Base-by-base conservation (phyloP, 2,797 vertebrate species). In the Hyperoplus immaculatus region DNA sequence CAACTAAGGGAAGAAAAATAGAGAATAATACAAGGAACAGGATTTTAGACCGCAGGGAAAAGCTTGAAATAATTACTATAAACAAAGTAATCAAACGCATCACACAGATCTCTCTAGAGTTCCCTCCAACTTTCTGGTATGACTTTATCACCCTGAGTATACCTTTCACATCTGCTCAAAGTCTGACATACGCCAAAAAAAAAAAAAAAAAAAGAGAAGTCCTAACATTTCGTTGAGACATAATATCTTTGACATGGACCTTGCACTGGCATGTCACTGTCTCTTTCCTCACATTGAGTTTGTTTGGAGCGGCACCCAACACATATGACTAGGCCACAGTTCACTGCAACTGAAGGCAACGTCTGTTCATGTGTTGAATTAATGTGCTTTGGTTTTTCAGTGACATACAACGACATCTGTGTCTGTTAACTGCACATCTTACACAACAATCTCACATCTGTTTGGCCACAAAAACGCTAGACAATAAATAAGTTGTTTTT, bases 371-470 rank as follows among this genome's bases (percentile, higher is more conserved):
- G 72, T 64, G 79, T 75, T 87, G 65, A 68, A 65, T 82, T 54
- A 82, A 84, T 77, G 70, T 74, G 73, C 84, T 90, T 92, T 85
- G 83, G 83, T 88, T 88, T 29, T 89, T 83, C 50, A 69, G 51
- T 55, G 55, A 72, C n/a, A 66, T 66, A 56, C 3, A 72, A 77
- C 69, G 53, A 50, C n/a, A 14, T 83, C 57, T 42, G 58, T 78
- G 61, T 82, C 81, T 78, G 50, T 76, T 81, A 76, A 64, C 38
- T 66, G 77, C 62, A 62, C 72, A 50, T 65, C 80, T 75, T 21
- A 58, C 29, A 61, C 71, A 50, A 72, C 39, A 50, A 61, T 76
- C 49, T 55, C 67, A 65, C 59, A 71, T 16, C 12, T 45, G 65
- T 70, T 78, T 18, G 58, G 57, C 55, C 69, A 72, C 39, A 60